Evolutionary conservation across 1,140 invertebrate species (phyloP), one percentile per base, ranked within the genome.

Genomic region (Danaus plexippus): DNA sequence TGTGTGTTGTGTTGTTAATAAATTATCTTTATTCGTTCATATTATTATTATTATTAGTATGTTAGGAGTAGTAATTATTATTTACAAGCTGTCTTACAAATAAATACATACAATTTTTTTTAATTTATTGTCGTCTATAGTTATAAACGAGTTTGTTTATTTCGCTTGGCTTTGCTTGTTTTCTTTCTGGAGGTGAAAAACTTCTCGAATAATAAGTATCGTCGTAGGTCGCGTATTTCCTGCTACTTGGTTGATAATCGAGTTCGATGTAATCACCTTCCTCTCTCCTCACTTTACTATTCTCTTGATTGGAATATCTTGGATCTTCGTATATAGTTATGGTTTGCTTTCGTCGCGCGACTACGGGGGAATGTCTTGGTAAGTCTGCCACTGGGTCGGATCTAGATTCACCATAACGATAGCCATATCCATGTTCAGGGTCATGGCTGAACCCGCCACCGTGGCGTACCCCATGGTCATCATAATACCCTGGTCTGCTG

Each of bases 321-420:
- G 89, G 89, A 71, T 90, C 89, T 73, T 90, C 89, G 60, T 89
- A 89, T 57, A 89, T 89, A 0, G 88, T 89, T 44, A 89, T 89
- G 15, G 84, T 89, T 67, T 88, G 85, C 50, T 84, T 77, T 43
- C 73, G 71, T 43, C 73, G 75, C n/a, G 80, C 78, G 10, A 87
- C 75, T 1, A 85, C 69, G 11, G 81, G 81, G n/a, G 69, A 74
- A 65, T 80, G 75, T 59, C 59, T 77, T 52, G 73, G 85, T 54
- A 78, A 68, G 66, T 78, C 69, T 57, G 75, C 78, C 15, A 79
- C 77, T 43, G 71, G 80, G 46, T 64, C 55, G 2, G 72, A 49
- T 53, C 75, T 59, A 41, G 79, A 79, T 67, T 88, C 88, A 12
- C 71, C 81, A 50, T 87, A 88, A 10, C 83, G 72, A 59, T 89